phyloP scores from a whole-genome alignment of 2,797 vertebrate species.

The Oreonectes daqikongensis region DNA sequence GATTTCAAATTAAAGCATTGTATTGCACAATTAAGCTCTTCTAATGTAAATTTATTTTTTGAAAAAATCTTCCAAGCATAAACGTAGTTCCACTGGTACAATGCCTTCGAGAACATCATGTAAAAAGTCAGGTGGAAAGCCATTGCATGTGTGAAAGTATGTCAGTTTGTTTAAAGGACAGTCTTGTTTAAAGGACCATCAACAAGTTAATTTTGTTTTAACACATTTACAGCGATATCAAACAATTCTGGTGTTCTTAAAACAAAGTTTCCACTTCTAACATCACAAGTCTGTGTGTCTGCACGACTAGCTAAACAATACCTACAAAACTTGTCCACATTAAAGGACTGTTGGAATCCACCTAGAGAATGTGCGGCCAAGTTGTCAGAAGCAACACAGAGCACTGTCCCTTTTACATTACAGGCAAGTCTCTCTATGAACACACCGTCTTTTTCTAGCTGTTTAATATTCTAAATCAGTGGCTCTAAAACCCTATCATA shows the following conservation, averaged over 20 bases:
- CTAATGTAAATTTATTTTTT: constrained; percentile 45
- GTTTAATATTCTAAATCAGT: constrained; percentile 43
- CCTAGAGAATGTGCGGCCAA: constrained; percentile 35
- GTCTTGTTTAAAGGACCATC: constrained; percentile 51
- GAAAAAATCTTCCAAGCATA: constrained; percentile 51
- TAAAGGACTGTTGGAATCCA: constrained; percentile 47
- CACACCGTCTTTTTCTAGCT: constrained; percentile 44
- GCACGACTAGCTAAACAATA: constrained; percentile 38
- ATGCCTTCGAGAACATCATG: constrained; percentile 43
- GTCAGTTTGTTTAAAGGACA: constrained; percentile 39
- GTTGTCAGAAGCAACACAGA: constrained; percentile 41
- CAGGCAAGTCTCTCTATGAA: constrained; percentile 41
- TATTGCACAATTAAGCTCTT: constrained; percentile 44
- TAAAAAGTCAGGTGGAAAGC: constrained; percentile 46
- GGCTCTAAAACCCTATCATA: constrained; percentile 39
- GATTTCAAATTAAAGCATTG: constrained; percentile 34
- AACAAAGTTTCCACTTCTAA: constrained; percentile 45
- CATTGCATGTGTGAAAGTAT: constrained; percentile 40
- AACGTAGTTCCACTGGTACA: constrained; percentile 42
- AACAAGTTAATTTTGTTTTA: constrained; percentile 45
- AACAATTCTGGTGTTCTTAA: constrained; percentile 31
- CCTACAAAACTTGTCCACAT: constrained; percentile 43
- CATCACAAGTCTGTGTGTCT: constrained; percentile 37
- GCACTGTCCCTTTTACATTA: constrained; percentile 43
- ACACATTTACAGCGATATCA: constrained; percentile 40